Evolutionary conservation across 2,113 vertebrate species (phyloP).

Genomic region (Pontoporia blainvillei): DNA sequence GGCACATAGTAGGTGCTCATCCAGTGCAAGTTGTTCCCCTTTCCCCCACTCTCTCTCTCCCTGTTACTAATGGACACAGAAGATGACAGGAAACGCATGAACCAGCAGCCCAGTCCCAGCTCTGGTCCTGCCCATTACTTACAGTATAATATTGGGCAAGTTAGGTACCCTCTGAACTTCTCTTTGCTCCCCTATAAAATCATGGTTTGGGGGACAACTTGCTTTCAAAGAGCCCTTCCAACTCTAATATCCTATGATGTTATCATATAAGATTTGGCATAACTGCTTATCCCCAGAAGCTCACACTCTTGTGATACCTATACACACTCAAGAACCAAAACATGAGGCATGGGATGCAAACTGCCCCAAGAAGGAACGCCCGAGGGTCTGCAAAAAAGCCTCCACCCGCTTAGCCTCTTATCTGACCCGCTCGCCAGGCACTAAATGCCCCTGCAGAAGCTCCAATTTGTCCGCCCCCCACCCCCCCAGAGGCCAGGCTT

Average conservation of each 20-base stretch:
- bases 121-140: not conserved
- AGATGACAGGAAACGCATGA: not conserved
- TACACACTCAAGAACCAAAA: not conserved
- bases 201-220: not conserved
- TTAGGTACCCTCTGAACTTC: not conserved
- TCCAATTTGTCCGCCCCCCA: rapidly evolving
- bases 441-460: not conserved
- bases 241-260: not conserved
- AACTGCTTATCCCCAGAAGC: not conserved
- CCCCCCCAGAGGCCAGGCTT: not conserved
- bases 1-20: not conserved
- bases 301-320: not conserved
- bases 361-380: not conserved
- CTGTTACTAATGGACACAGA: too few relatives aligned
- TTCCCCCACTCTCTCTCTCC: too few relatives aligned
- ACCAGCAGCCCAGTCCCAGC: too few relatives aligned
- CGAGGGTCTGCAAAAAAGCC: rapidly evolving
- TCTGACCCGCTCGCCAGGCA: not conserved
- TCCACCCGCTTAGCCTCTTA: too few relatives aligned
- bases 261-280: not conserved
- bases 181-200: not conserved
- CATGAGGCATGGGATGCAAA: too few relatives aligned
- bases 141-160: too few relatives aligned
- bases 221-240: not conserved
- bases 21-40: not conserved